Conservation (phyloP, 1,140 invertebrate genomes). For the Lasaia peninsularis region DNA sequence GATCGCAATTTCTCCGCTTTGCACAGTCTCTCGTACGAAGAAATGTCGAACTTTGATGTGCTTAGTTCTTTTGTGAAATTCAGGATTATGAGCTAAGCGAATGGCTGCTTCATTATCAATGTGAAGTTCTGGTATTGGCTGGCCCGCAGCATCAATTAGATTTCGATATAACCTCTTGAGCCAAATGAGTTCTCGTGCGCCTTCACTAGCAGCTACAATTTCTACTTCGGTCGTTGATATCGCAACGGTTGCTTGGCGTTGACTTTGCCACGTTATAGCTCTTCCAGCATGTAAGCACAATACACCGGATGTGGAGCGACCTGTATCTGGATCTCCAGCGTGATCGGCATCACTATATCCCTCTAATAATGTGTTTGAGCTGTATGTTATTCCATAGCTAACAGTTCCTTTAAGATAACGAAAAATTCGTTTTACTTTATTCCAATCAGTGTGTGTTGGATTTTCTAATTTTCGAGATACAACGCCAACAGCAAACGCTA, state of each 20-base stretch:
- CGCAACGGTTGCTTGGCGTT: slow-evolving; percentile 43
- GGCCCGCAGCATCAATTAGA: not conserved
- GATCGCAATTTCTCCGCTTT: no score
- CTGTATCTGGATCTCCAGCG: not conserved
- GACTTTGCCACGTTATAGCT: slow-evolving; percentile 22
- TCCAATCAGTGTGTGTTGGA: slow-evolving; percentile 23
- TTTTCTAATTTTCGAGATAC: slow-evolving; percentile 53
- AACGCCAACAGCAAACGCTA: slow-evolving; percentile 38
- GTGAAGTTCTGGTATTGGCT: slow-evolving; percentile 20
- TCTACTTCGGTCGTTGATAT: slow-evolving; percentile 70
- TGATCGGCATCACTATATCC: not conserved
- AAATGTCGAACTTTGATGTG: not conserved
- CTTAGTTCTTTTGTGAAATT: slow-evolving; percentile 42
- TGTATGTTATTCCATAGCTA: not conserved
- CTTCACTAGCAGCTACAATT: slow-evolving; percentile 60
- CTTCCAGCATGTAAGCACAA: not conserved
- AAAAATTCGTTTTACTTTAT: not conserved
- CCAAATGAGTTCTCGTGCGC: slow-evolving; percentile 55
- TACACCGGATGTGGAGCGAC: not conserved
- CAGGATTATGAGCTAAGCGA: no score
- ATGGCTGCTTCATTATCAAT: slow-evolving; percentile 36
- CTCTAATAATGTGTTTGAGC: not conserved
- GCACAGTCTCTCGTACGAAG: slow-evolving; percentile 3
- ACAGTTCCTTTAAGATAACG: not conserved
- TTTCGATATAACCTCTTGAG: slow-evolving; percentile 26